Conservation (phyloP, 2,113 vertebrate genomes). For the Gallinago jamesoni region DNA sequence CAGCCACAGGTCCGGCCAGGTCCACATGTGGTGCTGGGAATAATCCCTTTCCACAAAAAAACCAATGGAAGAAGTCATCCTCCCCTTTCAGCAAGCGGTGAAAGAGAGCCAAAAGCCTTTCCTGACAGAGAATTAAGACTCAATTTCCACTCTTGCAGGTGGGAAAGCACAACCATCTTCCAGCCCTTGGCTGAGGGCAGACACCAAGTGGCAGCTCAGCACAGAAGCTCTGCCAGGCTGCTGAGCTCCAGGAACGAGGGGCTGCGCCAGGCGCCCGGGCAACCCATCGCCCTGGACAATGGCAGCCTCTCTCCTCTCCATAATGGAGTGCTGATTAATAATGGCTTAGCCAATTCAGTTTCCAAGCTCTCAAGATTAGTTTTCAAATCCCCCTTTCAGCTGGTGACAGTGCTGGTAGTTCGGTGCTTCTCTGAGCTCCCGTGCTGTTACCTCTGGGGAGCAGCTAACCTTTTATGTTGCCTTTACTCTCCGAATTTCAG, state of each 20-base stretch:
- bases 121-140: not conserved
- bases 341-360: not conserved
- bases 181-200: not conserved
- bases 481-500: not conserved
- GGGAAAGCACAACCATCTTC: not conserved
- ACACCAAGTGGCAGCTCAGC: not conserved
- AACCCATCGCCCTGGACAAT: fast-evolving
- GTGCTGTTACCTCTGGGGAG: not conserved
- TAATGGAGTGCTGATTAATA: not conserved
- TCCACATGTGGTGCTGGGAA: not conserved
- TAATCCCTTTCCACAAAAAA: not conserved
- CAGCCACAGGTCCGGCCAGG: not conserved
- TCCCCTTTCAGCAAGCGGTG: not conserved
- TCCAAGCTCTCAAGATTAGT: not conserved
- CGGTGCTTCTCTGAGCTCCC: not conserved
- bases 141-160: not conserved
- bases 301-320: not conserved
- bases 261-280: not conserved
- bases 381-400: not conserved
- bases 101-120: not conserved
- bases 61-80: not conserved
- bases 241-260: fast-evolving
- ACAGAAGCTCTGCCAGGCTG: not conserved
- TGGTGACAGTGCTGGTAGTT: not conserved
- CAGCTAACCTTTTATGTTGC: not conserved